phyloP scores from a whole-genome alignment of 2,888 invertebrate species.

The Dryobotodes eremita region DNA sequence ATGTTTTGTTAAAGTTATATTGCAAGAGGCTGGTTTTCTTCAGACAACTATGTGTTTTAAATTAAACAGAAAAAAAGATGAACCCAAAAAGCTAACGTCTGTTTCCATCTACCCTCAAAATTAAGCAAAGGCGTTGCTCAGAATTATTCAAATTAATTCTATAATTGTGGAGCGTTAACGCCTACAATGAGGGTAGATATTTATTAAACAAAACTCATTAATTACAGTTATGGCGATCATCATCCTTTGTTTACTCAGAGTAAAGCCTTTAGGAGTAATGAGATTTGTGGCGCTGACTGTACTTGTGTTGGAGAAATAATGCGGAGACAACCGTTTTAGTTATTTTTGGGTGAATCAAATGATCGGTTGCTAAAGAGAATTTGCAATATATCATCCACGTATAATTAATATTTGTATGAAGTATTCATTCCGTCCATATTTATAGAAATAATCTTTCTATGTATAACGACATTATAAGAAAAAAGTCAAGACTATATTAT shows the following conservation, averaged over 20 bases:
- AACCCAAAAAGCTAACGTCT: slow-evolving; percentile 39
- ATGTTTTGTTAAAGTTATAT: not conserved
- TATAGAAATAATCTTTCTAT: not conserved
- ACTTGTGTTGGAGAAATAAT: slow-evolving; percentile 31
- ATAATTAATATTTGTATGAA: not conserved
- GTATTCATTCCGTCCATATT: not conserved
- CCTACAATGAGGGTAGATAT: slow-evolving; percentile 64
- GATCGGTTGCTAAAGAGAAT: not conserved
- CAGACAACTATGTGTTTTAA: not conserved
- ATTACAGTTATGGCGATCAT: slow-evolving; percentile 67
- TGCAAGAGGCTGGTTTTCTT: not conserved
- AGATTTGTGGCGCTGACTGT: slow-evolving; percentile 50
- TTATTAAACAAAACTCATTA: slow-evolving; percentile 74
- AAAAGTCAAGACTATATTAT: not conserved
- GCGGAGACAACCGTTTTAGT: slow-evolving; percentile 5
- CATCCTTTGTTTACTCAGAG: slow-evolving; percentile 63
- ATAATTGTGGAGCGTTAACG: slow-evolving; percentile 68
- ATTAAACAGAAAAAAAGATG: not conserved
- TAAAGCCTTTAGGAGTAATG: slow-evolving; percentile 62
- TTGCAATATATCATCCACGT: not conserved
- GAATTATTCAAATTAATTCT: slow-evolving; percentile 72
- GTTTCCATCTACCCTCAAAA: slow-evolving; percentile 59
- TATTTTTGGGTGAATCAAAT: slow-evolving; percentile 14
- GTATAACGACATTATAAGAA: not conserved
- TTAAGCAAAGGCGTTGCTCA: slow-evolving; percentile 64